Conservation (phyloP, 2,888 invertebrate genomes). For the Lacanobia wlatinum region DNA sequence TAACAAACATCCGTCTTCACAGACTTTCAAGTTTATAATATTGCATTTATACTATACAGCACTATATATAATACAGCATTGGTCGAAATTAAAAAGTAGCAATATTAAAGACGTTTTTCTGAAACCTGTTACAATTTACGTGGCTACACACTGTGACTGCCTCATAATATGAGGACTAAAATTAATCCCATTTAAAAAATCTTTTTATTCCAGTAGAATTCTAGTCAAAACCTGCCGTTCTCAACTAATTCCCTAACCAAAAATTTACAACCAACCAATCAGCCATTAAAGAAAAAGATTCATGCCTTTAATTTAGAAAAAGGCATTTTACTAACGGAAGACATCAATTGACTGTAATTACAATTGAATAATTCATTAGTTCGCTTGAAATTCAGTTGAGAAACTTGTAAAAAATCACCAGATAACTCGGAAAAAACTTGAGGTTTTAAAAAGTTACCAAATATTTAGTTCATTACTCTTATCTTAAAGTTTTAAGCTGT, state of each 20-base stretch:
- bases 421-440: conserved; percentile 25
- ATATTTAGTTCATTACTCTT: conserved; percentile 55
- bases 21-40: no score
- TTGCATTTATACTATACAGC: no score
- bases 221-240: not conserved
- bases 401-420: conserved; percentile 35
- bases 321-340: conserved; percentile 22
- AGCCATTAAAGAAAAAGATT: conserved; percentile 8
- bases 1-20: no score
- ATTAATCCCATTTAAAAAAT: no score
- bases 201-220: not conserved
- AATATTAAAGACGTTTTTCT: no score
- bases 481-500: conserved; percentile 54
- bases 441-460: conserved; percentile 39
- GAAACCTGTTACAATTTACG: no score
- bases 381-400: conserved; percentile 40
- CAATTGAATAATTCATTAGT: conserved; percentile 51
- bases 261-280: not conserved
- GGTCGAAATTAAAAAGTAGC: no score
- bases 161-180: no score
- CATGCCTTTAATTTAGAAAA: conserved; percentile 15
- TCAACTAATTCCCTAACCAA: not conserved
- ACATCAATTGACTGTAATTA: conserved; percentile 45
- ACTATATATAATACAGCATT: no score
- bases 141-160: no score